Percentiles rank a stretch among this genome's conserved stretches.
Conservation (phyloP, 2,888 invertebrate species). For the Archips xylosteana region DNA sequence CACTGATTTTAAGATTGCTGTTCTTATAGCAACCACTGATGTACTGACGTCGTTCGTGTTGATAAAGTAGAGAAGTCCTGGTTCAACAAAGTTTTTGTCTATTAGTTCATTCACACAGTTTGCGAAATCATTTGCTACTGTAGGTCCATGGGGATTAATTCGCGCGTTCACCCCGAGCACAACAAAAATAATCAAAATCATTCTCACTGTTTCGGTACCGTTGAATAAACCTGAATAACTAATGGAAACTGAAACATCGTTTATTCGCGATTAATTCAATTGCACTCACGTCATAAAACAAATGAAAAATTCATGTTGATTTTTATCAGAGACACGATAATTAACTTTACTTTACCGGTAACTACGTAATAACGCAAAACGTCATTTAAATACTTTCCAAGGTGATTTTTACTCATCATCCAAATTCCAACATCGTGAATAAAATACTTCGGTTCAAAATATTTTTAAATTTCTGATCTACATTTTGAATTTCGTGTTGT, state of each 20-base stretch:
- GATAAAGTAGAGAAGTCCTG: conserved; percentile 65
- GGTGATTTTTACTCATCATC: too few species aligned
- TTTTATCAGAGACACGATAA: conserved; percentile 29
- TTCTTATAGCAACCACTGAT: conserved; percentile 58
- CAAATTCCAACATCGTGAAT: too few species aligned
- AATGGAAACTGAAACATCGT: not conserved
- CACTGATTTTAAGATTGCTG: conserved; percentile 57
- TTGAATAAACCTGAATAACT: not conserved
- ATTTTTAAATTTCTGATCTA: too few species aligned
- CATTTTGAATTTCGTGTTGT: too few species aligned
- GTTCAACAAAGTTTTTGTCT: conserved; percentile 57
- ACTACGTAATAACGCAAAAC: not conserved
- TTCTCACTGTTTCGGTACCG: not conserved
- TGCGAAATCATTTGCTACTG: conserved; percentile 61
- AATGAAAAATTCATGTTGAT: conserved; percentile 18
- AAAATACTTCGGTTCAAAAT: too few species aligned
- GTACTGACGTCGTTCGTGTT: conserved; percentile 58
- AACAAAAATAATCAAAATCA: conserved; percentile 14
- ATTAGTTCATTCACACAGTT: conserved; percentile 63
- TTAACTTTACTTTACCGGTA: conserved; percentile 13
- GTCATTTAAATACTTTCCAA: too few species aligned
- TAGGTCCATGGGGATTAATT: conserved; percentile 64
- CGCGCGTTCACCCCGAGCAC: conserved; percentile 45
- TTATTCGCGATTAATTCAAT: not conserved
- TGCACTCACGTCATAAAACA: not conserved